Conservation (phyloP, 37 sponge, comb jelly and placozoan species). For the Cladorhizidae sp. region DNA sequence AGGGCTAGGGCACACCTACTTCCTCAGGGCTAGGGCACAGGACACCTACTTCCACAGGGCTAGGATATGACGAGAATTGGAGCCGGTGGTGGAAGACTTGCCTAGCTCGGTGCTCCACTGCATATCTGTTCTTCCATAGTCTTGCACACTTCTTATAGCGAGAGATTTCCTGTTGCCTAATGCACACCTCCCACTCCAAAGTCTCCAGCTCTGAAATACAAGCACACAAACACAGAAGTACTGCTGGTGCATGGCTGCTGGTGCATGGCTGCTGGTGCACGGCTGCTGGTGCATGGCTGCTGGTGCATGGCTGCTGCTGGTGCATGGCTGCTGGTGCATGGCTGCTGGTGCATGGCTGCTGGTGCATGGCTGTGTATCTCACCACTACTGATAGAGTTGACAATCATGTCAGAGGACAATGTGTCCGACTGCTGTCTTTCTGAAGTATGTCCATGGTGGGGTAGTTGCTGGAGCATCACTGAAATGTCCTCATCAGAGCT, state of each 20-base stretch:
- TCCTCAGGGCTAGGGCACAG: no score
- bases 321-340: not conserved
- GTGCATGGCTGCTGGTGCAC: slow-evolving; percentile 14
- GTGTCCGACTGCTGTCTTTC: slow-evolving; percentile 18
- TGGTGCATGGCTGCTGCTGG: not conserved
- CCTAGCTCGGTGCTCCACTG: not conserved
- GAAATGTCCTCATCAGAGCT: slow-evolving; percentile 8
- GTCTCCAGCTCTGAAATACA: slow-evolving; percentile 52
- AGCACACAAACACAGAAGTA: slow-evolving; percentile 64
- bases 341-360: not conserved
- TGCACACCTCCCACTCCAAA: slow-evolving; percentile 36
- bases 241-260: slow-evolving; percentile 24
- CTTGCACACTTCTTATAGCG: not conserved
- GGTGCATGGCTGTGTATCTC: not conserved
- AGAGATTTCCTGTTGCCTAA: not conserved
- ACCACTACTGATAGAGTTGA: slow-evolving; percentile 49
- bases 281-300: slow-evolving; percentile 30
- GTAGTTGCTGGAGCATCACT: slow-evolving; percentile 1
- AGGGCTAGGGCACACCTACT: no score
- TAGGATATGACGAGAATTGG: no score
- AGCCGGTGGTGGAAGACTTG: no score
- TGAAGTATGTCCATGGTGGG: not conserved
- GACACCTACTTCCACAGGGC: no score
- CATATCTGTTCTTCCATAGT: not conserved
- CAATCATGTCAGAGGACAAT: slow-evolving; percentile 40